Conservation (phyloP, 2,888 invertebrate genomes). For the Blastobasis adustella region DNA sequence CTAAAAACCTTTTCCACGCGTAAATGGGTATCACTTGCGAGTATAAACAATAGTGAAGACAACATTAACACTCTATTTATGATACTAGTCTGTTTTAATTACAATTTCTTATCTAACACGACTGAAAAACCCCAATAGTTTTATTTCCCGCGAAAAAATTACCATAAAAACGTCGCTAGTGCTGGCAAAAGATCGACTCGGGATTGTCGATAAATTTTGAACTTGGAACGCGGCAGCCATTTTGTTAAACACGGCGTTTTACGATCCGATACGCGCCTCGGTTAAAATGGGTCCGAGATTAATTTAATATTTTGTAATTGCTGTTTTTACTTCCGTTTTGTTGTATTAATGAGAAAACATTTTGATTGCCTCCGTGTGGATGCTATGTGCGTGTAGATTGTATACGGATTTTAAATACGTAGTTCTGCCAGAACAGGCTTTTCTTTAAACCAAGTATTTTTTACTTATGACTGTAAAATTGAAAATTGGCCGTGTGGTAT, state of each 20-base stretch:
- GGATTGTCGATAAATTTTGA: constrained; percentile 18
- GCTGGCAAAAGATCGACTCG: neutral
- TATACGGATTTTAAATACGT: neutral
- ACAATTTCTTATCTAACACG: constrained; percentile 20
- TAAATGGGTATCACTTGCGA: neutral
- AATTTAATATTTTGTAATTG: constrained; percentile 57
- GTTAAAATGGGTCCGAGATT: constrained; percentile 35
- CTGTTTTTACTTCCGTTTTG: constrained; percentile 42
- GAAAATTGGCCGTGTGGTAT: neutral
- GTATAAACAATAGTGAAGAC: constrained; percentile 20
- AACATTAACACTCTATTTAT: constrained; percentile 21
- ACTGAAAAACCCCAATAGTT: constrained; percentile 4
- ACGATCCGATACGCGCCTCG: constrained; percentile 33
- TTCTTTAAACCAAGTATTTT: neutral
- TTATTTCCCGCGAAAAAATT: neutral
- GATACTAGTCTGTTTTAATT: constrained; percentile 13
- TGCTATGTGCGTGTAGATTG: constrained; percentile 8
- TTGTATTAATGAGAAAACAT: constrained; percentile 41
- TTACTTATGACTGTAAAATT: no score
- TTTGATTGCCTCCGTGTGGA: constrained; percentile 32
- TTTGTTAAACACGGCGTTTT: constrained; percentile 42
- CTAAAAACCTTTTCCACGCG: neutral
- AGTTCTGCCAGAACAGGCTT: no score
- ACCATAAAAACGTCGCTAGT: neutral
- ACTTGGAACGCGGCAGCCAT: constrained; percentile 27